Evolutionary conservation across 2,888 invertebrate species (phyloP).

Genomic region (Balanococcus diminutus): DNA sequence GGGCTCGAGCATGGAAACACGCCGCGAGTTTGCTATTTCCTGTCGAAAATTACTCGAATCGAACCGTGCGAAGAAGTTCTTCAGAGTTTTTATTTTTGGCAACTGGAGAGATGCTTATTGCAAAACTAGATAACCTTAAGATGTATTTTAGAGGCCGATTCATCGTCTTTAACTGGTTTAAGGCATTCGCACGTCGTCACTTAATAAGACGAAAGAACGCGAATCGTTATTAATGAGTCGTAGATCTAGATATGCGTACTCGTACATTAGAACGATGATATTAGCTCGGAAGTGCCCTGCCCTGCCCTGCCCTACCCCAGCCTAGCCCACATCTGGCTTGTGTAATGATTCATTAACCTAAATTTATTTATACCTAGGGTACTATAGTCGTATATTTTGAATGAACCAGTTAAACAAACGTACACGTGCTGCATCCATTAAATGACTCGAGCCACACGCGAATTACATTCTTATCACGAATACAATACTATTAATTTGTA

Average conservation of each 20-base stretch:
- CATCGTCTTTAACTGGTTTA: slow-evolving; percentile 14
- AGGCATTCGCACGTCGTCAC: slow-evolving; percentile 12
- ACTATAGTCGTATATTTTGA: too few relatives aligned
- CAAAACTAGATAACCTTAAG: slow-evolving; percentile 32
- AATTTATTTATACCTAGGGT: background rate
- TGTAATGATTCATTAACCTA: slow-evolving; percentile 32
- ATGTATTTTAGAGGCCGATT: slow-evolving; percentile 27
- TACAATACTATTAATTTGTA: background rate
- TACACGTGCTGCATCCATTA: background rate
- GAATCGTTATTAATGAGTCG: background rate
- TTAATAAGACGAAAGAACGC: background rate
- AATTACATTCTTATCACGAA: background rate
- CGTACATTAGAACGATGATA: background rate
- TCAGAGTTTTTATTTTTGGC: slow-evolving; percentile 11
- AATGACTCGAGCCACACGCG: background rate
- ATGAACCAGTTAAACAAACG: background rate
- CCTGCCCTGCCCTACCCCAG: background rate
- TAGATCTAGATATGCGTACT: background rate
- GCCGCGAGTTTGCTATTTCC: background rate
- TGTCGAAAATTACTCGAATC: slow-evolving; percentile 10
- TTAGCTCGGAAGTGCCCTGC: background rate
- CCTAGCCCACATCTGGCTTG: background rate
- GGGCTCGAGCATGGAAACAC: background rate
- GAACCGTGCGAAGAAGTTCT: background rate
- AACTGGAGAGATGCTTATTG: background rate